Base-by-base conservation (phyloP, 2,113 vertebrate species). In the Chaenogobius annularis region DNA sequence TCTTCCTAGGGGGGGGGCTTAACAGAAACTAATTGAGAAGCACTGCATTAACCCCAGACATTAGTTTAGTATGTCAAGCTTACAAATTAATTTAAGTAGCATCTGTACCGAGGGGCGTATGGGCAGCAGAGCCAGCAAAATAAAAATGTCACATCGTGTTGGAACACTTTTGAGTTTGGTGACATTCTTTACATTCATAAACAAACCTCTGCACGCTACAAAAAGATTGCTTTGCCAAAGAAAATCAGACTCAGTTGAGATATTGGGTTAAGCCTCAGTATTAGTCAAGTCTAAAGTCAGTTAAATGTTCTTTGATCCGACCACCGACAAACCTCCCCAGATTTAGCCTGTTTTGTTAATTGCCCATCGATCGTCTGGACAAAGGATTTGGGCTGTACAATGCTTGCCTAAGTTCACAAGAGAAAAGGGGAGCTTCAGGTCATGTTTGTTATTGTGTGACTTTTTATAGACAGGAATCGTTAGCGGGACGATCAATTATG, bases 261-360 rank as follows among this genome's bases (percentile, higher is more conserved):
- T 23, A 22, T 56, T 56, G 52, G n/a, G 11, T 22, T 37, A 14
- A 6, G 14, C 31, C 23, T 59, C 56, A 48, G 47, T 7, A 50
- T 54, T 10, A 61, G 14, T 17, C 14, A 15, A 35, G 23, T 14
- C 15, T 61, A 61, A 17, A 35, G 13, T 35, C 58, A 61, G 14
- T 35, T 15, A 26, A 61, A 61, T 35, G 7, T 61, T 13, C 55
- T 19, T 59, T 69, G 74, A 75, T 78, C 61, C 46, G 7, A 76
- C 26, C 46, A 15, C 69, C 66, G 46, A 68, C 48, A 61, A 46
- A 74, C 52, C 68, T 61, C 64, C 80, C 86, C 80, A 77, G 72
- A 91, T 90, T 85, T 85, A 74, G 90, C 90, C 90, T 88, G 83
- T 89, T 87, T 83, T 77, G 84, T 89, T 91, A 92, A 92, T 91